Evolutionary conservation across 2,113 vertebrate genomes (phyloP), one percentile per base, ranked within the genome.

Genomic region (Emydocephalus ijimae): DNA sequence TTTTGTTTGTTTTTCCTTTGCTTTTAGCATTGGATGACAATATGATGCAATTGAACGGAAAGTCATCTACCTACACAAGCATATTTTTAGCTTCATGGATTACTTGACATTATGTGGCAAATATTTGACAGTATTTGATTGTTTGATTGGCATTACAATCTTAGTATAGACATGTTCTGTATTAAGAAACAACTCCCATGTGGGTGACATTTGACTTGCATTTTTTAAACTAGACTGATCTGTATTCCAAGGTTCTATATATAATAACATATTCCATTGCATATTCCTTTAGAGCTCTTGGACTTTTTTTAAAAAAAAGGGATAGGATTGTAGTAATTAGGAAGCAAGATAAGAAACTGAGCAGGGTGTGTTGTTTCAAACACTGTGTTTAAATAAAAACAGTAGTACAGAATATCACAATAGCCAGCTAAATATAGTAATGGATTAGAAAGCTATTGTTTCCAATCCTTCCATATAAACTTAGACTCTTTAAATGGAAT

Each of bases 351-450:
- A 96, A 96, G 94, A 93, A 26, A 92, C 88, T 93, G 88, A 92
- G 86, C 88, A 92, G 92, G 45, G 87, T 59, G 86, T 94, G 91
- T 89, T 92, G 10, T 93, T 95, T 95, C 64, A 93, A 97, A 96
- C 2, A 54, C 39, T 45, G 21, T 91, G 93, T 81, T 92, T 86
- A 94, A 89, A 93, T 96, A 94, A 89, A 5, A 29, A 48, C 90
- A 91, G 61, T 45, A 81, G 87, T 34, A 57, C 81, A 88, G 94
- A 94, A 94, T 91, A 96, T 94, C 95, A 95, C 87, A 88, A 94
- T 87, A 94, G 95, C 69, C 74, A 92, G 97, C 97, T 98, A 98
- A 97, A 98, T 98, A 98, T 98, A 98, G 97, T 34, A 93, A 50
- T 26, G 96, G 97, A 97, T 97, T 97, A 97, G 94, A 94, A 94